Percentiles rank a stretch among this genome's conserved stretches.
Conservation (phyloP, 2,113 vertebrate species). For the Lophochroa leadbeateri region DNA sequence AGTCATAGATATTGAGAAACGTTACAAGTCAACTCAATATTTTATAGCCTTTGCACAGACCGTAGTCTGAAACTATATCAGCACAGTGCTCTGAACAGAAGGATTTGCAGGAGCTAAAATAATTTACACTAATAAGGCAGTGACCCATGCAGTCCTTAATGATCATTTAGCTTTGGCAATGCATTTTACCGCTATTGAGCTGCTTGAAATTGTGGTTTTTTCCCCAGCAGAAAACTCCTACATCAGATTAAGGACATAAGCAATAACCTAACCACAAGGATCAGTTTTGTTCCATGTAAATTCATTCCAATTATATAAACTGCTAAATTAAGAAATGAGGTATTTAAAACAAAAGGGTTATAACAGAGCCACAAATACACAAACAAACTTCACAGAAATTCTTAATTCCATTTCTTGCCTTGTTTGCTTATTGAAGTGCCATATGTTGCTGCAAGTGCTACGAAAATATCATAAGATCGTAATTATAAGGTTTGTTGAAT, state of each 20-base stretch:
- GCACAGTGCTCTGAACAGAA: background rate
- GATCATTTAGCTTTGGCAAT: background rate
- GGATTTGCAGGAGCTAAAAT: constrained; percentile 15
- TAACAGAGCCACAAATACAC: constrained; percentile 39
- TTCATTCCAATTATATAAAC: constrained; percentile 64
- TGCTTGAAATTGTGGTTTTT: background rate
- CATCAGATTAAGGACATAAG: background rate
- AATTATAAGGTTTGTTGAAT: constrained; percentile 70
- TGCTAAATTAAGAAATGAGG: constrained; percentile 63
- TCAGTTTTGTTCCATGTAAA: constrained; percentile 48
- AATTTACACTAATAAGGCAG: constrained; percentile 12
- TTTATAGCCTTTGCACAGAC: background rate
- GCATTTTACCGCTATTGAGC: background rate
- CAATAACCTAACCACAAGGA: background rate
- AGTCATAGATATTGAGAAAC: constrained; percentile 15
- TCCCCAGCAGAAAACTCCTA: background rate
- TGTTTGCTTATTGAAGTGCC: constrained; percentile 61
- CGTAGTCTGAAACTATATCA: background rate
- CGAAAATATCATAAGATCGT: constrained; percentile 67
- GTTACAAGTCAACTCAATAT: constrained; percentile 45
- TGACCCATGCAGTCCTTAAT: background rate
- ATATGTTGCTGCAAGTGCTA: constrained; percentile 62
- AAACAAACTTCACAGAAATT: constrained; percentile 51
- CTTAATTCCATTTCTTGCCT: constrained; percentile 47
- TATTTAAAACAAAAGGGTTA: constrained; percentile 65